phyloP scores from a whole-genome alignment of 2,797 vertebrate genomes.

The Eutrigla gurnardus region DNA sequence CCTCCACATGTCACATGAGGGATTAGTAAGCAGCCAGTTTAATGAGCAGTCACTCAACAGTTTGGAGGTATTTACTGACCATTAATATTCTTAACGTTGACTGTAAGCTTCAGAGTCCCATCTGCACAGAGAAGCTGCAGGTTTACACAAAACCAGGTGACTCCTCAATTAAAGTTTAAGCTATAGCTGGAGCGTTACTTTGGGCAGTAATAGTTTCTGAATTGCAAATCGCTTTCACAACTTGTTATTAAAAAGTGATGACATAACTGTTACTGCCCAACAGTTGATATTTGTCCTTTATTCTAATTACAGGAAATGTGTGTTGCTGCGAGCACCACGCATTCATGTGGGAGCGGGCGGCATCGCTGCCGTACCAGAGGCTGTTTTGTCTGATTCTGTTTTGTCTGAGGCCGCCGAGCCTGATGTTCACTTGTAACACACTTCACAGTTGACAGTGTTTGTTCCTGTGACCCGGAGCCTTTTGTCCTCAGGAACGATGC shows the following conservation, averaged over 20 bases:
- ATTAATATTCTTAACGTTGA: not conserved
- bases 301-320: not conserved
- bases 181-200: not conserved
- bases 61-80: not conserved
- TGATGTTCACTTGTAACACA: constrained; percentile 25
- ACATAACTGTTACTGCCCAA: not conserved
- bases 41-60: not conserved
- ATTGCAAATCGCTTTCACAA: not conserved
- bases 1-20: not conserved
- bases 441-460: constrained; percentile 26
- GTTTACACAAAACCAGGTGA: not conserved
- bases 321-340: constrained; percentile 14
- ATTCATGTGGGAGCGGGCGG: not conserved
- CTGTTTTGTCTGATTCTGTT: constrained; percentile 23
- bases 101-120: not conserved
- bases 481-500: constrained; percentile 22
- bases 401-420: constrained; percentile 18
- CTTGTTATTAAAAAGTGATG: not conserved
- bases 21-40: not conserved
- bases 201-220: not conserved
- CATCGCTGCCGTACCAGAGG: constrained; percentile 12
- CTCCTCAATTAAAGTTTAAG: not conserved
- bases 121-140: not conserved
- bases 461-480: constrained; percentile 20
- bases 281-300: not conserved